Evolutionary conservation across 2,113 vertebrate species (phyloP).

Genomic region (Varanus salvator): DNA sequence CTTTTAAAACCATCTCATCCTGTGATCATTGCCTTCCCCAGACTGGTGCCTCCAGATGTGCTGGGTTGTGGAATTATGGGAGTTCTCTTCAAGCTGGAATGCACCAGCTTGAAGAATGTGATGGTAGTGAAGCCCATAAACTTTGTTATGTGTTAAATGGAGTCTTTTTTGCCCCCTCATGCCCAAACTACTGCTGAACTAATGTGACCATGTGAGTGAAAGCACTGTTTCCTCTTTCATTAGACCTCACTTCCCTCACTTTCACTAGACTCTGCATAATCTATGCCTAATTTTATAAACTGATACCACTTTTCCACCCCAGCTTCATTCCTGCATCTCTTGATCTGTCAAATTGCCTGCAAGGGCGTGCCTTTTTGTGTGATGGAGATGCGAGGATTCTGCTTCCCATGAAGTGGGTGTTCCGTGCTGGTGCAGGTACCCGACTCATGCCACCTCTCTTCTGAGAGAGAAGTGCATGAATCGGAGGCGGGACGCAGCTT

Average conservation of each 20-base stretch:
- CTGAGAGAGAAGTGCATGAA: background rate
- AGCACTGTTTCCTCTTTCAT: background rate
- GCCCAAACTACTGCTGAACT: background rate
- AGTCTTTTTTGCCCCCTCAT: background rate
- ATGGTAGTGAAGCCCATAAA: background rate
- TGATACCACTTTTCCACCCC: background rate
- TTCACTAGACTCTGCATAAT: background rate
- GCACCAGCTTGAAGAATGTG: background rate
- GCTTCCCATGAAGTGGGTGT: background rate
- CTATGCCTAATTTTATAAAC: background rate
- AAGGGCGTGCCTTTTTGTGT: background rate
- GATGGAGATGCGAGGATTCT: background rate
- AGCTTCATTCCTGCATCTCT: background rate
- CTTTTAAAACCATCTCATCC: background rate
- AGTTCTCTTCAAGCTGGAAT: too few species aligned
- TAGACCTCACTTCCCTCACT: too few species aligned
- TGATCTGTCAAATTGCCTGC: background rate
- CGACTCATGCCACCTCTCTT: background rate
- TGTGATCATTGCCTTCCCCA: background rate
- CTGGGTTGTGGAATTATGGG: too few species aligned
- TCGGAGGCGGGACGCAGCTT: too few species aligned
- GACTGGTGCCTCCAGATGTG: too few species aligned
- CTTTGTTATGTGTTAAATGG: background rate
- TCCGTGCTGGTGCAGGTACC: background rate
- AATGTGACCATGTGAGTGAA: background rate